Evolutionary conservation across 2,113 vertebrate genomes (phyloP), one percentile per base, ranked within the genome.

Genomic region (Neotoma lepida): DNA sequence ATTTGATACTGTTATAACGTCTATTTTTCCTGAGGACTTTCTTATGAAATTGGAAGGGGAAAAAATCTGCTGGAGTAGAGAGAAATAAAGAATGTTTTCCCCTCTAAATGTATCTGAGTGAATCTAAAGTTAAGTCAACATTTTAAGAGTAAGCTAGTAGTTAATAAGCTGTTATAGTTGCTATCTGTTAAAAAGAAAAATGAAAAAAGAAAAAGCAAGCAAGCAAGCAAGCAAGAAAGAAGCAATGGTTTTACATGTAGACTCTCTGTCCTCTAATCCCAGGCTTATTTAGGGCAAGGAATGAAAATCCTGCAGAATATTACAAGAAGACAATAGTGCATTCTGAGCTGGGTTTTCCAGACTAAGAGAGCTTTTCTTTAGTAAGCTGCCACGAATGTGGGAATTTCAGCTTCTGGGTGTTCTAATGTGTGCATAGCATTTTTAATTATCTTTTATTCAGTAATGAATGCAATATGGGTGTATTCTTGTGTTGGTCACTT

Each of bases 301-400:
- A 98, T 98, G 96, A 97, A 98, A 98, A 98, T 92, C 97, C 77
- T 94, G 66, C 39, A 97, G 97, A 98, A 97, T 97, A 98, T 96
- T 96, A 97, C 90, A 93, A 96, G 76, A 78, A 94, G 93, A 41
- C 81, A 98, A 96, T 97, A 95, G 96, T 97, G 92, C 93, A 96
- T 95, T 96, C 96, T 74, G 89, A 97, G 94, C 89, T 92, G 95
- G 97, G 93, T 97, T 97, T 97, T 98, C 97, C 96, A 94, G 95
- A 96, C 91, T 96, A 96, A 96, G 91, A 96, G 93, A 97, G 89
- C 51, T 96, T 97, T 97, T 94, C 97, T 96, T 98, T 96, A 96
- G 96, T 95, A 97, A 97, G 82, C 80, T 95, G 92, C 91, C 97
- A 63, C 46, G 61, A 96, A 71, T 85, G 9, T 89, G 68, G n/a